These are phyloP conservation scores for Nothocercus nigrocapillus DNA, from an alignment of 2,113 vertebrate species.

Conservation along the genomic window DNA sequence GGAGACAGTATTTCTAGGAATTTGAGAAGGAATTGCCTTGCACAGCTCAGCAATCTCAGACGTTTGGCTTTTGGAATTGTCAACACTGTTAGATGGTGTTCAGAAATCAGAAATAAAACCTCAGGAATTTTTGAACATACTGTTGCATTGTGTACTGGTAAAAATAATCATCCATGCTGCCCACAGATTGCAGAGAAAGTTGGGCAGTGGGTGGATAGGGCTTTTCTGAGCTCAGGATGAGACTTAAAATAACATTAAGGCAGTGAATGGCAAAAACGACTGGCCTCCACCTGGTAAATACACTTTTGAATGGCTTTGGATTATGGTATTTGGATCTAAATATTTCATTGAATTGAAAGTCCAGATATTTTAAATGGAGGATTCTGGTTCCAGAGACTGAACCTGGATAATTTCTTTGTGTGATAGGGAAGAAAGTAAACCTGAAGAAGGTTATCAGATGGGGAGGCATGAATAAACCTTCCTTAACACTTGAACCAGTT, in stretches of 20 bases:
- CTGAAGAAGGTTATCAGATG: slow-evolving; percentile 48
- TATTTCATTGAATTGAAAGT: background rate
- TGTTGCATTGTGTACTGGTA: background rate
- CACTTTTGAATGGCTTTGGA: slow-evolving; percentile 15
- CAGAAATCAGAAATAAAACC: background rate
- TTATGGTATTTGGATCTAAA: background rate
- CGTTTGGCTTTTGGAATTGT: background rate
- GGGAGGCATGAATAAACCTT: slow-evolving; percentile 43
- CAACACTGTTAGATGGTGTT: background rate
- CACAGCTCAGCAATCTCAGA: background rate
- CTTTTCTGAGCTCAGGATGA: background rate
- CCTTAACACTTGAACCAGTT: slow-evolving; percentile 43
- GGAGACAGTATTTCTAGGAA: slow-evolving; percentile 17
- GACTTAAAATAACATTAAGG: background rate
- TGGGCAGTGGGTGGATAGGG: background rate
- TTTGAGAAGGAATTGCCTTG: background rate
- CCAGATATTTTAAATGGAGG: slow-evolving; percentile 21
- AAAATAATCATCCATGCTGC: background rate
- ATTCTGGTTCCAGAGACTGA: background rate
- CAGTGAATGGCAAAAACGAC: slow-evolving; percentile 1
- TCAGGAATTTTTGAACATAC: background rate
- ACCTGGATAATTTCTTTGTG: slow-evolving; percentile 29
- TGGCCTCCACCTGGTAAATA: slow-evolving; percentile 10
- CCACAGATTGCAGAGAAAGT: background rate
- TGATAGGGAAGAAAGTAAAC: slow-evolving; percentile 43